Percentiles rank a stretch among this genome's conserved stretches.
phyloP scores from a whole-genome alignment of 1,140 invertebrate species.

The Drosophila sturtevanti region DNA sequence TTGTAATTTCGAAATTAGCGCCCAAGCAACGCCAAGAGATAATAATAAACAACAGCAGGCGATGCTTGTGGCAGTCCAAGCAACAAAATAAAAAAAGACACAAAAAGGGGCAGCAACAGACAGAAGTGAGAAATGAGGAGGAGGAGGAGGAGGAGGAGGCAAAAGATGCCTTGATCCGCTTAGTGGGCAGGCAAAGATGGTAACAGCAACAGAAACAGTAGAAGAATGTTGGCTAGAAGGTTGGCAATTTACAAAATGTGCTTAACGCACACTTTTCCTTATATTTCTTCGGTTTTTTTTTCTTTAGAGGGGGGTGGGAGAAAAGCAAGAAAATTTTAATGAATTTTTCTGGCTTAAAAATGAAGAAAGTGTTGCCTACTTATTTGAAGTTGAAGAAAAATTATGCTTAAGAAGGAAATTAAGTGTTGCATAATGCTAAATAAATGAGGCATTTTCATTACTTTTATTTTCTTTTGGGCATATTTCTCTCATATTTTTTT shows the following conservation, averaged over 20 bases:
- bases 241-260: conserved; percentile 71
- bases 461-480: background rate
- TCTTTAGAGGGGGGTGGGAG: background rate
- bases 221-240: conserved; percentile 1
- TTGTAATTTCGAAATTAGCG: conserved; percentile 75
- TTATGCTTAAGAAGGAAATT: conserved; percentile 40
- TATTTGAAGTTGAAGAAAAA: conserved; percentile 26
- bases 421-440: conserved; percentile 39
- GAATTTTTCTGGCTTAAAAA: conserved; percentile 60
- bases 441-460: background rate
- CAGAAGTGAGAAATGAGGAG: too few relatives aligned
- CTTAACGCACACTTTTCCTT: conserved; percentile 50
- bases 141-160: background rate
- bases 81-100: background rate
- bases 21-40: conserved; percentile 44
- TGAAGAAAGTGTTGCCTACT: conserved; percentile 54
- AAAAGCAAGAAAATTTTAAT: conserved; percentile 47
- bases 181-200: conserved; percentile 10
- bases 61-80: background rate
- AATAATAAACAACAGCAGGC: conserved; percentile 75
- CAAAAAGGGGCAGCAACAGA: background rate
- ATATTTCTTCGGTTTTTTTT: conserved; percentile 9
- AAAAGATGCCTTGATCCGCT: conserved; percentile 20
- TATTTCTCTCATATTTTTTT: too few relatives aligned
- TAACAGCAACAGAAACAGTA: background rate